These are phyloP conservation scores for Porites lobata DNA, from an alignment of 92 coral and sea anemone genomes.

Conservation along the genomic window DNA sequence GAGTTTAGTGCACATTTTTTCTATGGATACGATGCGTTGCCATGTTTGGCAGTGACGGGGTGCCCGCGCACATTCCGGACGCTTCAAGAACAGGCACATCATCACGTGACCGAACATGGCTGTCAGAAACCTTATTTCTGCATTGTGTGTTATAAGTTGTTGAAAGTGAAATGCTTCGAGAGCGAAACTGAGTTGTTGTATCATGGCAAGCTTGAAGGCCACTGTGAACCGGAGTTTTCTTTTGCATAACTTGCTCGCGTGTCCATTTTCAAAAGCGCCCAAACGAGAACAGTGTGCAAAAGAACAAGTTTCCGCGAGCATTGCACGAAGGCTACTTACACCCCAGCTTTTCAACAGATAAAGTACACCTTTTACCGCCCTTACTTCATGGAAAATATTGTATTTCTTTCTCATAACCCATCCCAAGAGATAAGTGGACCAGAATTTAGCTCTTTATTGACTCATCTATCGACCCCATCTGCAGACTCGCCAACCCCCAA, in stretches of 20 bases:
- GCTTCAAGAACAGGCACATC: slow-evolving; percentile 90
- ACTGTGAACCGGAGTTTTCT: slow-evolving; percentile 92
- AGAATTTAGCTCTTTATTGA: too few relatives aligned
- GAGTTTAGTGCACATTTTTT: slow-evolving; percentile 85
- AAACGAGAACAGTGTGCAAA: neutral
- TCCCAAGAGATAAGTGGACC: too few relatives aligned
- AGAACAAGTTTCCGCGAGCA: too few relatives aligned
- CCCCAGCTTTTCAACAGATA: too few relatives aligned
- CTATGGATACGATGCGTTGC: slow-evolving; percentile 82
- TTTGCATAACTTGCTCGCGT: slow-evolving; percentile 32
- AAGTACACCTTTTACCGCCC: too few relatives aligned
- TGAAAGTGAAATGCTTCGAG: slow-evolving; percentile 80
- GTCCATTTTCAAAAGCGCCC: neutral
- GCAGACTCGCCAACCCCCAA: too few relatives aligned
- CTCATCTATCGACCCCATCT: too few relatives aligned
- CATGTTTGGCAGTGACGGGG: slow-evolving; percentile 88
- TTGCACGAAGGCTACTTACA: too few relatives aligned
- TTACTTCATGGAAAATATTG: too few relatives aligned
- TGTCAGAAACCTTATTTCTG: slow-evolving; percentile 87
- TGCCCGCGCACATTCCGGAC: slow-evolving; percentile 83
- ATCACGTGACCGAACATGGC: slow-evolving; percentile 93
- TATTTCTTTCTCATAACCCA: too few relatives aligned
- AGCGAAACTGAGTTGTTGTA: slow-evolving; percentile 82
- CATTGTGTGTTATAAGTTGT: slow-evolving; percentile 82
- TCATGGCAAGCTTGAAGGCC: slow-evolving; percentile 88